Conservation (phyloP, 2,113 vertebrate species). For the Oplegnathus fasciatus region DNA sequence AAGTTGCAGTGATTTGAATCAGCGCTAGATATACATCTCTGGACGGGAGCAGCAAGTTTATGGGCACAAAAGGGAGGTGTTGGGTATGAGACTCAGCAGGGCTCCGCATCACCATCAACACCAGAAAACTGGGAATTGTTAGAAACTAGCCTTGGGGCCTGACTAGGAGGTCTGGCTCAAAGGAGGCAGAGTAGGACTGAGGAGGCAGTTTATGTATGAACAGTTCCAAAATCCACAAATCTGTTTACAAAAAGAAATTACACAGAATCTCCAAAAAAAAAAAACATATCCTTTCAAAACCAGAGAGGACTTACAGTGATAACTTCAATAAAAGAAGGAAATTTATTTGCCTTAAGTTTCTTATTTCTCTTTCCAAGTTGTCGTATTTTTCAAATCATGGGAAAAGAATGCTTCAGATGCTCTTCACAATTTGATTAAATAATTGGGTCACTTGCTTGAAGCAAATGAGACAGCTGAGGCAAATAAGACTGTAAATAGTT, state of each 20-base stretch:
- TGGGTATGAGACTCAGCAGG: slow-evolving; percentile 15
- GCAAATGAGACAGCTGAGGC: slow-evolving; percentile 17
- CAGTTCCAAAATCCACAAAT: slow-evolving; percentile 19
- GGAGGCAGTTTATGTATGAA: slow-evolving; percentile 26
- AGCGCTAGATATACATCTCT: not conserved
- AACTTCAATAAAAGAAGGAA: not conserved
- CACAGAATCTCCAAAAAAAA: not conserved
- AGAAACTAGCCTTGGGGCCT: slow-evolving; percentile 32
- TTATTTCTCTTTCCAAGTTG: not conserved
- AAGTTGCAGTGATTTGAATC: slow-evolving; percentile 6
- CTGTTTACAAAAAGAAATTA: slow-evolving; percentile 6
- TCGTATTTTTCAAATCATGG: not conserved
- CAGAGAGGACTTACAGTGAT: not conserved
- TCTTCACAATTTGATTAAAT: slow-evolving; percentile 12
- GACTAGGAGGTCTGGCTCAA: slow-evolving; percentile 46
- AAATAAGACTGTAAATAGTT: slow-evolving; percentile 11
- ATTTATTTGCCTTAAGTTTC: not conserved
- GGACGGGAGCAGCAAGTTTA: slow-evolving; percentile 13
- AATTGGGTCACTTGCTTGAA: slow-evolving; percentile 4
- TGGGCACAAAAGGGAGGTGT: not conserved
- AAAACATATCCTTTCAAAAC: not conserved
- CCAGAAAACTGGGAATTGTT: slow-evolving; percentile 39
- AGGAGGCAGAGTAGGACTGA: not conserved
- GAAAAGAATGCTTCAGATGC: not conserved
- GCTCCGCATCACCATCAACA: slow-evolving; percentile 30